Conservation (phyloP, 2,113 vertebrate genomes). For the Pygoscelis adeliae region DNA sequence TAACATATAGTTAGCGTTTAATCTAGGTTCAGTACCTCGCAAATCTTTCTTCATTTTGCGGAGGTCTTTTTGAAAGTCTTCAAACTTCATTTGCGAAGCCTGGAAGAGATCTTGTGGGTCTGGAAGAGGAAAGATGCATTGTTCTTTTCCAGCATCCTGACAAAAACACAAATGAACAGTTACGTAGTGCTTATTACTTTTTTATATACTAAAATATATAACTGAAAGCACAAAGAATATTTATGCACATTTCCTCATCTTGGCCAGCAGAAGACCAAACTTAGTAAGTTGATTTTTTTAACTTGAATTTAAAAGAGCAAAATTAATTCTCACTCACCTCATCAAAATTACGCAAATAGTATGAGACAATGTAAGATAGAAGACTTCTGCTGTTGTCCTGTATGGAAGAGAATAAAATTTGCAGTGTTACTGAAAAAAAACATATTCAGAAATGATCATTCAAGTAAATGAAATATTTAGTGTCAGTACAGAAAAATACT, state of each 20-base stretch:
- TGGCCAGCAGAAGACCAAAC: background rate
- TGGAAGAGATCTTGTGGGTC: slow-evolving; percentile 98
- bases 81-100: slow-evolving; percentile 95
- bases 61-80: slow-evolving; percentile 96
- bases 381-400: slow-evolving; percentile 93
- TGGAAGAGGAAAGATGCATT: slow-evolving; percentile 89
- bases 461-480: background rate
- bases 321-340: slow-evolving; percentile 83
- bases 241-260: background rate
- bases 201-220: background rate
- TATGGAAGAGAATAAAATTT: slow-evolving; percentile 45
- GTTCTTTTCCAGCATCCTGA: slow-evolving; percentile 92
- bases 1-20: background rate
- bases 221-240: background rate
- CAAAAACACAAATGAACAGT: slow-evolving; percentile 40
- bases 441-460: background rate
- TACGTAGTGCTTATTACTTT: background rate
- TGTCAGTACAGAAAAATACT: background rate
- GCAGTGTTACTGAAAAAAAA: background rate
- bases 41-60: slow-evolving; percentile 91
- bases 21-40: slow-evolving; percentile 76
- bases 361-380: slow-evolving; percentile 90
- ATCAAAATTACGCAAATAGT: slow-evolving; percentile 93
- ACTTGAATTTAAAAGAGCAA: background rate
- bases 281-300: slow-evolving; percentile 17